Evolutionary conservation across 2,888 invertebrate species (phyloP).

Genomic region (Dicranocentrus wangi): DNA sequence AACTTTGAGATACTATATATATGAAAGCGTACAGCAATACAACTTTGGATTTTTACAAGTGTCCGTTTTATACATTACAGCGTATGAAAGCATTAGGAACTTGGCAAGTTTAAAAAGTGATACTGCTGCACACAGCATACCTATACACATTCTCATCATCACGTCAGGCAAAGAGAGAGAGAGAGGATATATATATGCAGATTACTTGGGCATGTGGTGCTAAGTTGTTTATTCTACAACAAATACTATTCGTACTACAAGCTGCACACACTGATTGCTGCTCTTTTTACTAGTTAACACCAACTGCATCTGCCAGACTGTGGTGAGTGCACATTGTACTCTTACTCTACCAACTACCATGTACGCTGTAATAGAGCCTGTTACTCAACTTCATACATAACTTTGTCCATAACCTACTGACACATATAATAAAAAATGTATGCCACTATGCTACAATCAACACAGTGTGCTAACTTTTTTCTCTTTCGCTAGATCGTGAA

Average conservation of each 20-base stretch:
- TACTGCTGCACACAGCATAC: not conserved
- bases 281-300: constrained; percentile 55
- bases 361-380: constrained; percentile 1
- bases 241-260: constrained; percentile 3
- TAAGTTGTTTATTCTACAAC: constrained; percentile 34
- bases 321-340: constrained; percentile 19
- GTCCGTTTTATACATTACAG: too few species aligned
- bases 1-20: too few species aligned
- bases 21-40: too few species aligned
- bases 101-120: too few species aligned
- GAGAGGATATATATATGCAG: constrained; percentile 10
- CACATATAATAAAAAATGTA: constrained; percentile 69
- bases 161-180: too few species aligned
- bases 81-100: too few species aligned
- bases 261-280: not conserved
- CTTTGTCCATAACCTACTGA: constrained; percentile 73
- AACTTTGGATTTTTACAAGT: too few species aligned
- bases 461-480: constrained; percentile 23
- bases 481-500: constrained; percentile 30
- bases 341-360: too few species aligned
- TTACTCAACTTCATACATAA: constrained; percentile 65
- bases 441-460: constrained; percentile 59
- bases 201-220: constrained; percentile 4
- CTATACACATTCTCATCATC: not conserved
- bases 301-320: constrained; percentile 31